Conservation (phyloP, 2,888 invertebrate genomes). For the Cheilosia pagana region DNA sequence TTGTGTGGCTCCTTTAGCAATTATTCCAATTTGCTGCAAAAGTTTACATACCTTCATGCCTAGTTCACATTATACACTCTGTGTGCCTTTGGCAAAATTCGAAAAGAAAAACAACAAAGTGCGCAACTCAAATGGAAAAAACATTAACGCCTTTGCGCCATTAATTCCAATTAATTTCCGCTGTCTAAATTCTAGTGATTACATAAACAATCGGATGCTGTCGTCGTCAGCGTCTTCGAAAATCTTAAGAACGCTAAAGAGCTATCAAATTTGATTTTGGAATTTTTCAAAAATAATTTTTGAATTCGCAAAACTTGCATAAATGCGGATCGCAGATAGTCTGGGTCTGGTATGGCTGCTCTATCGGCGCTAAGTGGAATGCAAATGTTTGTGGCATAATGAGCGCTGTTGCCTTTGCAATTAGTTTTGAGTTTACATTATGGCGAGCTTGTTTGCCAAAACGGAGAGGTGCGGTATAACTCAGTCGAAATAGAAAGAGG, state of each 20-base stretch:
- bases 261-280: slow-evolving; percentile 53
- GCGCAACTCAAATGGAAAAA: slow-evolving; percentile 15
- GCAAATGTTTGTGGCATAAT: slow-evolving; percentile 42
- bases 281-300: slow-evolving; percentile 27
- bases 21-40: slow-evolving; percentile 20
- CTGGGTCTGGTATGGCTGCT: slow-evolving; percentile 15
- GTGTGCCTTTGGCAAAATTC: slow-evolving; percentile 1
- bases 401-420: slow-evolving; percentile 41
- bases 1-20: slow-evolving; percentile 37
- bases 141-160: slow-evolving; percentile 68
- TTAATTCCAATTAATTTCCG: slow-evolving; percentile 72
- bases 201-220: slow-evolving; percentile 61
- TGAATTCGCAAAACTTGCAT: slow-evolving; percentile 5
- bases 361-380: slow-evolving; percentile 70
- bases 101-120: slow-evolving; percentile 21
- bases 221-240: slow-evolving; percentile 60
- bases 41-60: slow-evolving; percentile 34
- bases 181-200: slow-evolving; percentile 64
- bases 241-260: slow-evolving; percentile 70
- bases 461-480: slow-evolving; percentile 36
- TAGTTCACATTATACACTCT: not conserved
- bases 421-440: slow-evolving; percentile 59
- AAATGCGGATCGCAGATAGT: not conserved
- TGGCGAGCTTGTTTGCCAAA: slow-evolving; percentile 48
- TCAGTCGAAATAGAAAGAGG: slow-evolving; percentile 16